Evolutionary conservation across 2,888 invertebrate species (phyloP).

Genomic region (Macaria liturata): DNA sequence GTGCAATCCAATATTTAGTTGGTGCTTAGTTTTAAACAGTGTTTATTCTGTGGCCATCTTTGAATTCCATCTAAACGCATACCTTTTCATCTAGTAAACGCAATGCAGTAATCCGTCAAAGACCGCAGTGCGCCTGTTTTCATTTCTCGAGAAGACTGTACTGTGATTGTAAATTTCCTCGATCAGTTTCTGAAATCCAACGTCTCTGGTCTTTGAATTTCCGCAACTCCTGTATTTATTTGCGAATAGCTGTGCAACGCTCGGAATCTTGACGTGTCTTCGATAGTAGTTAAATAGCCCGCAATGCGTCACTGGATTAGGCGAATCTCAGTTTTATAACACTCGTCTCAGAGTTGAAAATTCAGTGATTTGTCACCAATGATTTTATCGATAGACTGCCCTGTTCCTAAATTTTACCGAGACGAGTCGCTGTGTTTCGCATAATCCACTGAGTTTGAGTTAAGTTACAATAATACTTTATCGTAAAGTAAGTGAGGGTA

Average conservation of each 20-base stretch:
- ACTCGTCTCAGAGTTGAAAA: slow-evolving; percentile 63
- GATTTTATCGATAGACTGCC: slow-evolving; percentile 72
- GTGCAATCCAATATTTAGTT: no score
- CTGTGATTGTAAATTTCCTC: slow-evolving; percentile 6
- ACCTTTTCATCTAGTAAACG: no score
- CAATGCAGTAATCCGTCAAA: no score
- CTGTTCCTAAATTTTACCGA: slow-evolving; percentile 74
- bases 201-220: slow-evolving; percentile 24
- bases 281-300: slow-evolving; percentile 61
- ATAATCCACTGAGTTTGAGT: slow-evolving; percentile 66
- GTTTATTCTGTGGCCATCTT: no score
- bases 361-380: slow-evolving; percentile 81
- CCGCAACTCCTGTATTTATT: slow-evolving; percentile 31
- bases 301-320: slow-evolving; percentile 66
- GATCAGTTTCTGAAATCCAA: slow-evolving; percentile 6
- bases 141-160: neutral
- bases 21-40: no score
- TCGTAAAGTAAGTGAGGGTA: slow-evolving; percentile 18
- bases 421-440: slow-evolving; percentile 59
- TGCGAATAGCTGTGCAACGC: slow-evolving; percentile 22
- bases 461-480: slow-evolving; percentile 34
- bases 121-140: no score
- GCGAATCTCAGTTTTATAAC: slow-evolving; percentile 56
- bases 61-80: no score
- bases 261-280: slow-evolving; percentile 67